phyloP scores from a whole-genome alignment of 2,797 vertebrate species.

The Harpagifer antarcticus region DNA sequence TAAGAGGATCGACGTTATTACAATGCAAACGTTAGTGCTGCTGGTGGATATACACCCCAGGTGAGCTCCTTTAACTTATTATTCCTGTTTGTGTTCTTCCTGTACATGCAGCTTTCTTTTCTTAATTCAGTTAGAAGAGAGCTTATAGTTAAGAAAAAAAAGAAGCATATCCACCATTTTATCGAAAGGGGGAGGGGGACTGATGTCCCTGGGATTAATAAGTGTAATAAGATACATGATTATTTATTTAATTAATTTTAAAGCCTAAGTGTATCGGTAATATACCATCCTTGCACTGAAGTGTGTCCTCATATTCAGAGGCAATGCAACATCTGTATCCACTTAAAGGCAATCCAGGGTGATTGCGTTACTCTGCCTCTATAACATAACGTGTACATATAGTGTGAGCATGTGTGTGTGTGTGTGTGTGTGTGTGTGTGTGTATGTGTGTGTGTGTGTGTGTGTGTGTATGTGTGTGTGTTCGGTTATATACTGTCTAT shows the following conservation, averaged over 20 bases:
- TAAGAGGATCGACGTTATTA: conserved; percentile 95
- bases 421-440: not conserved
- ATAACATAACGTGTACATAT: not conserved
- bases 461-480: not conserved
- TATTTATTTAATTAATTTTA: conserved; percentile 1
- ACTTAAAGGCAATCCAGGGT: conserved; percentile 44
- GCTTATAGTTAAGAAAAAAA: not conserved
- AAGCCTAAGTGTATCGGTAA: conserved; percentile 20
- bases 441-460: not conserved
- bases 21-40: conserved; percentile 96
- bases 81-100: not conserved
- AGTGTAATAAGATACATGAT: conserved; percentile 4
- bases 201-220: not conserved
- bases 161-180: not conserved
- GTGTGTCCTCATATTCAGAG: conserved; percentile 34
- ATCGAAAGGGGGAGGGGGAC: not conserved
- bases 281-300: conserved; percentile 27
- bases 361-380: conserved; percentile 27
- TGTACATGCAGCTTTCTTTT: not conserved
- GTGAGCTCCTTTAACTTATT: conserved; percentile 79
- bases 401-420: not conserved
- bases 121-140: not conserved
- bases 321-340: conserved; percentile 30
- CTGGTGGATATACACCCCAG: conserved; percentile 97
- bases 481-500: conserved; percentile 2